phyloP scores from a whole-genome alignment of 1,140 invertebrate species.

The Procambarus virginalis region DNA sequence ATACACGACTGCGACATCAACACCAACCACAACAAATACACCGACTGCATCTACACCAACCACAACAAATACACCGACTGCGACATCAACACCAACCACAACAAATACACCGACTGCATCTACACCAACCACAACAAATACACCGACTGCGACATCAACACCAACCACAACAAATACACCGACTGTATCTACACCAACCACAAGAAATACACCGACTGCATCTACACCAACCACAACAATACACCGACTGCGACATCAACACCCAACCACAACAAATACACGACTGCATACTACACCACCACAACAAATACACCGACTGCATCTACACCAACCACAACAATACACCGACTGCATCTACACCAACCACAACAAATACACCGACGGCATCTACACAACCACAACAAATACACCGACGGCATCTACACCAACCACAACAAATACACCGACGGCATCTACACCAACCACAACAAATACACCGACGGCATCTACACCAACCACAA shows the following conservation, averaged over 20 bases:
- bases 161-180: no score
- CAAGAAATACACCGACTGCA: not conserved
- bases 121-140: not conserved
- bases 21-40: no score
- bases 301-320: not conserved
- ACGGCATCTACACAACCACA: no score
- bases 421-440: not conserved
- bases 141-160: not conserved
- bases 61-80: no score
- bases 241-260: not conserved
- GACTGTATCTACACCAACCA: not conserved
- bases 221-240: not conserved
- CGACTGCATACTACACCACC: not conserved
- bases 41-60: no score
- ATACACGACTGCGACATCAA: no score
- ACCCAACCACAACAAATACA: no score
- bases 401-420: no score
- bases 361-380: not conserved
- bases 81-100: no score
- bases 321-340: not conserved
- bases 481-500: no score
- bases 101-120: not conserved
- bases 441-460: no score
- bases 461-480: no score
- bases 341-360: not conserved